These are phyloP conservation scores for Amazona vittata DNA, from an alignment of 2,113 vertebrate species.

Conservation along the genomic window DNA sequence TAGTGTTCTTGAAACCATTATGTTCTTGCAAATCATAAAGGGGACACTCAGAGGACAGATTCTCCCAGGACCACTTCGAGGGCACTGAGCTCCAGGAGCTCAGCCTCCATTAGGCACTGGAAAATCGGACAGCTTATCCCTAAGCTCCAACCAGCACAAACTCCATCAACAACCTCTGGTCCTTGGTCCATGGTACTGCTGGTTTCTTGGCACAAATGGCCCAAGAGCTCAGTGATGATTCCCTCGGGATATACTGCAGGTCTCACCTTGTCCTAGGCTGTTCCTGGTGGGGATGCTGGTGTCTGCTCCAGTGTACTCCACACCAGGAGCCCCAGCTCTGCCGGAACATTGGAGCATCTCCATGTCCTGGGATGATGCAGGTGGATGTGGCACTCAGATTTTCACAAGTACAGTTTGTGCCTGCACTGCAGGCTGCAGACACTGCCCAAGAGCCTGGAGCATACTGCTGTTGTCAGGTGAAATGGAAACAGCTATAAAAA, in stretches of 20 bases:
- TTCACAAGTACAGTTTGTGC: not conserved
- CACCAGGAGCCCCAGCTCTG: not conserved
- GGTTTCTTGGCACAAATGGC: not conserved
- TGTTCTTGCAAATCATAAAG: not conserved
- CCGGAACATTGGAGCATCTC: accelerated
- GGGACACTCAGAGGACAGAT: not conserved
- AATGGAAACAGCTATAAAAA: constrained; percentile 10
- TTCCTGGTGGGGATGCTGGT: not conserved
- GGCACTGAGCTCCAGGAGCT: not conserved
- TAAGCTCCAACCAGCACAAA: not conserved
- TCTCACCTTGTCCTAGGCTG: not conserved
- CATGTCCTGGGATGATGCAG: accelerated
- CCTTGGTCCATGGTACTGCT: accelerated
- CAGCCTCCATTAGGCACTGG: not conserved
- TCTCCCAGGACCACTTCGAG: not conserved
- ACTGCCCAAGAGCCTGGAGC: not conserved
- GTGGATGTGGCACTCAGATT: not conserved
- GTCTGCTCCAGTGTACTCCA: not conserved
- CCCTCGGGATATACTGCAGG: accelerated
- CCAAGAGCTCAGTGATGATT: not conserved
- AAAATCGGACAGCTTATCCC: accelerated
- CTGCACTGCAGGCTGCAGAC: not conserved
- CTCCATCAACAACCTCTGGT: not conserved
- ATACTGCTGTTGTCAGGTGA: not conserved
- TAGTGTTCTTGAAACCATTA: not conserved